Base-by-base conservation (phyloP, 2,888 invertebrate genomes). In the Dolomedes plantarius region DNA sequence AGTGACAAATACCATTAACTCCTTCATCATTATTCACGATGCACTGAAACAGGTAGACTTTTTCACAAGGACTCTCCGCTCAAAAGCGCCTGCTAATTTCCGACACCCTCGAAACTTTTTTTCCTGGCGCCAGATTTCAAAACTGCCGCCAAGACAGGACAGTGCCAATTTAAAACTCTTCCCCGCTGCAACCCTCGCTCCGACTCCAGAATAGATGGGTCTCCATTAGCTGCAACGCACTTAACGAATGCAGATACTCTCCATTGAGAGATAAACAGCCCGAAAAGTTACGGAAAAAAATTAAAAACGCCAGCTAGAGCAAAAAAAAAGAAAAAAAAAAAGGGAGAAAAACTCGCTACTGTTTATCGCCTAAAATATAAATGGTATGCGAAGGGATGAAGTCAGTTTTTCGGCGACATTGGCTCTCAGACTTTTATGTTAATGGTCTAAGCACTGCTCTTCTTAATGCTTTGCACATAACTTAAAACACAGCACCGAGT, bases 361-460 rank as follows among this genome's bases (percentile, higher is more conserved):
- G 82, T 83, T 83, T 83, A 83, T 83, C 82, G 82, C 82, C 82
- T 76, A 72, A 83, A 83, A 76, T 83, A 83, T 83, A 83, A 83
- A 83, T 83, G 82, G 82, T 71, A 83, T 83, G 82, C 82, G 32
- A 76, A 76, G 50, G 75, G 76, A 76, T 83, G 82, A 83, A 83
- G 82, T 83, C 75, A 83, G 71, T 83, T 80, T 83, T 81, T 83
- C 74, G 64, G 82, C 82, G 82, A 83, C 82, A 83, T 83, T 83
- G 82, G 82, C 82, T 83, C 76, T 71, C 82, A 75, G 76, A 83
- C 50, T 83, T 83, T 83, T 83, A 83, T 83, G 82, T 83, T 83
- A 83, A 83, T 83, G 82, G 82, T n/a, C 65, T 50, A 41, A 65
- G 71, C 62, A 62, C 36, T 32, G 64, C 74, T 62, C 74, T 75